phyloP scores from a whole-genome alignment of 92 coral and sea anemone genomes.

The Desmophyllum pertusum region DNA sequence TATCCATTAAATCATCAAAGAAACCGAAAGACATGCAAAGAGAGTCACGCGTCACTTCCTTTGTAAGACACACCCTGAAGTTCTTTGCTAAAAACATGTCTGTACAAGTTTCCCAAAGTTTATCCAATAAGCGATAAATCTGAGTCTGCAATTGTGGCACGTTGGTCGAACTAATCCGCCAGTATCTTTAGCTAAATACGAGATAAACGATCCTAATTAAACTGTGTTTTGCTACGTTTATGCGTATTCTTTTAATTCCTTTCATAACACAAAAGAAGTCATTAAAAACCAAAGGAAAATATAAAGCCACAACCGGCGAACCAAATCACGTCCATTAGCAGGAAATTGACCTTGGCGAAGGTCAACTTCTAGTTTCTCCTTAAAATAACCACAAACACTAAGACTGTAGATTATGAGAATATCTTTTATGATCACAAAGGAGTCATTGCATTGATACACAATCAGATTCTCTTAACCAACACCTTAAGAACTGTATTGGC shows the following conservation, averaged over 20 bases:
- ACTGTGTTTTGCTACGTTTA: constrained; percentile 1
- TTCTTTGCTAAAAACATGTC: not conserved
- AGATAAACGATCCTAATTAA: not conserved
- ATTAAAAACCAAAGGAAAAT: constrained; percentile 9
- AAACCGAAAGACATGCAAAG: not conserved
- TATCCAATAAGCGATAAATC: not conserved
- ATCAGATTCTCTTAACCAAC: not conserved
- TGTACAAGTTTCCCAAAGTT: not conserved
- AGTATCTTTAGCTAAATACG: not conserved
- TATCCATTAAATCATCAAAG: not conserved
- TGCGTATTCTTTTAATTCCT: constrained; percentile 29
- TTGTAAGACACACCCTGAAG: not conserved
- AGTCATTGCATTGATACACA: not conserved
- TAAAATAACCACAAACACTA: not conserved
- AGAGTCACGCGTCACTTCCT: not conserved
- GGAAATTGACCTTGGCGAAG: not conserved
- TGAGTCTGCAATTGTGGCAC: not conserved
- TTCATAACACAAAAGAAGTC: constrained; percentile 29
- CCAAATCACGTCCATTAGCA: constrained; percentile 6
- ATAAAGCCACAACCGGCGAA: not conserved
- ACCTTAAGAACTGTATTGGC: not conserved
- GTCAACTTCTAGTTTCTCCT: not conserved
- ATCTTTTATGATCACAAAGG: not conserved
- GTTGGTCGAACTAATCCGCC: not conserved
- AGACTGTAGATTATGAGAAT: not conserved